phyloP scores from a whole-genome alignment of 2,888 invertebrate species.

The Heliothis peltigera region DNA sequence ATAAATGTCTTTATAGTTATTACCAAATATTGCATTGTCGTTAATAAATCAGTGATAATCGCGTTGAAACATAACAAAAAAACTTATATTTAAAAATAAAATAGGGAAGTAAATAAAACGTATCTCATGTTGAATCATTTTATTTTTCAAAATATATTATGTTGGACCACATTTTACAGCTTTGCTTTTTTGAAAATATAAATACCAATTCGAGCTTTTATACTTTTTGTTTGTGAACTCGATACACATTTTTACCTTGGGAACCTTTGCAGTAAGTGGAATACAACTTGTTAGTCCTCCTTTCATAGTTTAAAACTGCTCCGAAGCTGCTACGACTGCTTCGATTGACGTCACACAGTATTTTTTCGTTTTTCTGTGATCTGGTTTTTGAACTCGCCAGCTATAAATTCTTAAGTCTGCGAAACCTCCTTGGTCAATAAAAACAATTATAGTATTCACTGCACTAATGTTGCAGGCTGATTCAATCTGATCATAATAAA shows the following conservation, averaged over 20 bases:
- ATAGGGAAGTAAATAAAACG: neutral
- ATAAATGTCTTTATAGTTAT: no score
- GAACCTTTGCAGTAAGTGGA: conserved; percentile 6
- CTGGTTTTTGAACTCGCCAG: conserved; percentile 6
- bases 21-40: no score
- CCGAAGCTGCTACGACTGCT: conserved; percentile 2
- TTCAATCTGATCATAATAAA: conserved; percentile 5
- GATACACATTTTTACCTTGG: conserved; percentile 13
- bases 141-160: neutral
- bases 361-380: conserved; percentile 7
- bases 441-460: neutral
- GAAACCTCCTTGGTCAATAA: conserved; percentile 1
- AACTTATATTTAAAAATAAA: no score
- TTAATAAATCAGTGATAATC: neutral
- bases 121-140: neutral
- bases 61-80: neutral
- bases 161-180: neutral
- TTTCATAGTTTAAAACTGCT: neutral
- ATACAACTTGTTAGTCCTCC: conserved; percentile 3
- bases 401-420: conserved; percentile 1
- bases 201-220: conserved; percentile 1
- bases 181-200: neutral
- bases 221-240: neutral
- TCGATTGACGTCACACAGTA: conserved; percentile 1
- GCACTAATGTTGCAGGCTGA: neutral